These are phyloP conservation scores for Argentina silus DNA, from an alignment of 2,797 vertebrate species.

Conservation along the genomic window DNA sequence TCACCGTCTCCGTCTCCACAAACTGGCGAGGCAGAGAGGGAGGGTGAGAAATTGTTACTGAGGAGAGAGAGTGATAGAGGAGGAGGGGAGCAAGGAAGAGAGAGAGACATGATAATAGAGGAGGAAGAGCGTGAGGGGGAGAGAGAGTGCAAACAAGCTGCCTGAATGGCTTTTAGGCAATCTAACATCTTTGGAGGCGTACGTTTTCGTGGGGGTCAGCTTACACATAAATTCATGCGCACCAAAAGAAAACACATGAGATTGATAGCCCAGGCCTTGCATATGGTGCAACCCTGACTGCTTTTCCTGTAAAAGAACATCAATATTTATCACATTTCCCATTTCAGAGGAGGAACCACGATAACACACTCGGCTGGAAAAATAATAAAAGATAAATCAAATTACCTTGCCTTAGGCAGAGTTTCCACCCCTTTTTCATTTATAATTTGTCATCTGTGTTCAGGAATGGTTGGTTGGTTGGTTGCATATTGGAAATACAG, in stretches of 20 bases:
- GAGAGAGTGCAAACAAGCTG: slow-evolving; percentile 39
- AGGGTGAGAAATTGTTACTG: slow-evolving; percentile 6
- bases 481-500: slow-evolving; percentile 48
- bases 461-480: slow-evolving; percentile 31
- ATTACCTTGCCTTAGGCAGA: slow-evolving; percentile 66
- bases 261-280: slow-evolving; percentile 51
- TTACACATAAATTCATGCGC: slow-evolving; percentile 49
- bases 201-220: slow-evolving; percentile 26
- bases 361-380: slow-evolving; percentile 67
- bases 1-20: slow-evolving; percentile 42
- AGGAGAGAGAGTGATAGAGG: slow-evolving; percentile 8
- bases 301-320: slow-evolving; percentile 72
- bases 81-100: not conserved
- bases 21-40: slow-evolving; percentile 33
- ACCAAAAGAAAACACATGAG: slow-evolving; percentile 46
- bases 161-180: slow-evolving; percentile 57
- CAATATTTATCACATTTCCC: slow-evolving; percentile 83
- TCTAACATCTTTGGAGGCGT: slow-evolving; percentile 40
- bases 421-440: slow-evolving; percentile 62
- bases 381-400: slow-evolving; percentile 78
- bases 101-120: slow-evolving; percentile 31
- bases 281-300: slow-evolving; percentile 45
- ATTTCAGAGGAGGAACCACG: slow-evolving; percentile 67
- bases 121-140: slow-evolving; percentile 22
- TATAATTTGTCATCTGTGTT: slow-evolving; percentile 55